Percentiles rank a stretch among this genome's conserved stretches.
These are phyloP conservation scores for Gobiocypris rarus DNA, from an alignment of 2,113 vertebrate genomes.

Conservation along the genomic window DNA sequence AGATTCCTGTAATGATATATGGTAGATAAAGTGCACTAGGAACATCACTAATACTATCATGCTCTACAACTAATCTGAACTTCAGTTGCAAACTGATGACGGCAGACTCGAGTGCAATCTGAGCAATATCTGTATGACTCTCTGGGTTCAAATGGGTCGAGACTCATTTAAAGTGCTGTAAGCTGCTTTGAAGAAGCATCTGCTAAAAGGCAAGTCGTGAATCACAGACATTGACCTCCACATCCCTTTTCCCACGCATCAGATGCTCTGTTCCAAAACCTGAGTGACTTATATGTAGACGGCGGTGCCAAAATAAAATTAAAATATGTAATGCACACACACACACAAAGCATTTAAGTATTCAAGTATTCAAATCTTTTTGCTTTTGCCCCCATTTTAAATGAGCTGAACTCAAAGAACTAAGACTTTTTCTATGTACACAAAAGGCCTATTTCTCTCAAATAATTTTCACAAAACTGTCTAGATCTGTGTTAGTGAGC, in stretches of 20 bases:
- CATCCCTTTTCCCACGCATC: background rate
- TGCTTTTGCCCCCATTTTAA: too few species aligned
- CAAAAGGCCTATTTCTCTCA: too few species aligned
- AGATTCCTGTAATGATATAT: background rate
- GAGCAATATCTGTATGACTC: background rate
- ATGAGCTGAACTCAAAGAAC: too few species aligned
- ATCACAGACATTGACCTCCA: background rate
- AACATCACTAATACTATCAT: background rate
- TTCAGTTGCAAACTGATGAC: background rate
- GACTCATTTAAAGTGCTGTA: background rate
- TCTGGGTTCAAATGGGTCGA: background rate
- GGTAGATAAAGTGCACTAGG: background rate
- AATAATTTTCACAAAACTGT: too few species aligned
- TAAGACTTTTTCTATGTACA: too few species aligned
- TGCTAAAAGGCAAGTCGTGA: background rate
- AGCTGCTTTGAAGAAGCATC: conserved; percentile 3
- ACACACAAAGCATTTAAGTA: too few species aligned
- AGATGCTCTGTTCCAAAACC: conserved; percentile 3
- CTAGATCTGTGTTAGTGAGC: too few species aligned
- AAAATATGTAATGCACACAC: too few species aligned
- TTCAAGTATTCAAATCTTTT: background rate
- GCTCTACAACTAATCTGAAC: background rate
- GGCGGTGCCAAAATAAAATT: too few species aligned
- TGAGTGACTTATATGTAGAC: too few species aligned
- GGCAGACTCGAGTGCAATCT: background rate